phyloP scores from a whole-genome alignment of 2,888 invertebrate genomes.

The Drosophila nr. perissopoda region DNA sequence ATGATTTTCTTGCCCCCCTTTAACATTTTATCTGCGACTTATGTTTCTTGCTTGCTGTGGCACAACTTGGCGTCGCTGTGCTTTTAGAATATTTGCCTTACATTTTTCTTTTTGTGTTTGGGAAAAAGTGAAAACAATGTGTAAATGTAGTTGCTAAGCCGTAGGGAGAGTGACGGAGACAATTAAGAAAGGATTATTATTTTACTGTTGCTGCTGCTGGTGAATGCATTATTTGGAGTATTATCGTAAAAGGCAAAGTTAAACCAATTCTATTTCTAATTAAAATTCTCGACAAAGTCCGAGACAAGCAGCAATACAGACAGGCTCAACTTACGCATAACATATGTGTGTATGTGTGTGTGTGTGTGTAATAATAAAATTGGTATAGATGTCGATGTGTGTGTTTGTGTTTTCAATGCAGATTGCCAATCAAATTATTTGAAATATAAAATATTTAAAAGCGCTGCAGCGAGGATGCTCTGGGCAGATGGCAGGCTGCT shows the following conservation, averaged over 20 bases:
- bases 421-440: constrained; percentile 77
- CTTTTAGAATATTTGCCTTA: not conserved
- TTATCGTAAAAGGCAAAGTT: not conserved
- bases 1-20: no score
- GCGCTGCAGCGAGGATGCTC: constrained; percentile 44
- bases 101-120: not conserved
- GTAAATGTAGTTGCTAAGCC: not conserved
- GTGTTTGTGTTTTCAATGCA: constrained; percentile 34
- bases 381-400: not conserved
- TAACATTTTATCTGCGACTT: not conserved
- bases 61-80: not conserved
- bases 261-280: not conserved
- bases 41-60: not conserved
- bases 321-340: not conserved
- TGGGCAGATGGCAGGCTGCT: constrained; percentile 1
- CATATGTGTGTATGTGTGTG: not conserved
- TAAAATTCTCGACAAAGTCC: constrained; percentile 8
- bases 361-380: not conserved
- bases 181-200: not conserved
- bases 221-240: not conserved
- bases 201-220: not conserved
- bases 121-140: not conserved
- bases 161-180: not conserved
- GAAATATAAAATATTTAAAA: constrained; percentile 69
- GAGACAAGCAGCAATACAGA: not conserved